Conservation (phyloP, 2,797 vertebrate species). For the Sebastes hubbsi region DNA sequence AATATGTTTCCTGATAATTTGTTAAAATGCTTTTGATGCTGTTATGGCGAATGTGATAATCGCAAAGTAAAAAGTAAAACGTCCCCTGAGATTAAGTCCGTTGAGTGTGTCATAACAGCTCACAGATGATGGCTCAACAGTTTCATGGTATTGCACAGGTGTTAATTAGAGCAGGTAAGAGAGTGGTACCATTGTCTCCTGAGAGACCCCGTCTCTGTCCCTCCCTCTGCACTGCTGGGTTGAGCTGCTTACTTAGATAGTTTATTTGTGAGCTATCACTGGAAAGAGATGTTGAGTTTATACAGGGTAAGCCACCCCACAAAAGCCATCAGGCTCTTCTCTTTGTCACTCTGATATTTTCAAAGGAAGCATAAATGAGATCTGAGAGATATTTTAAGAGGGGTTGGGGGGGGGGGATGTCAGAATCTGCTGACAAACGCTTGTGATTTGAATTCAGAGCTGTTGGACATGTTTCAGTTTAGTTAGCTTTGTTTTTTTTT, state of each 20-base stretch:
- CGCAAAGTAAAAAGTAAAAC: not conserved
- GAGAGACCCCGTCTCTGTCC: slow-evolving; percentile 10
- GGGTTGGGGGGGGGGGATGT: not conserved
- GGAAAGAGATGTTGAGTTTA: slow-evolving; percentile 35
- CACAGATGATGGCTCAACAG: slow-evolving; percentile 40
- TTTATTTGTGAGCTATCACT: slow-evolving; percentile 21
- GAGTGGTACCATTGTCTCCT: slow-evolving; percentile 6
- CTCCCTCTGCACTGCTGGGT: slow-evolving; percentile 16
- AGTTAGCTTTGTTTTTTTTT: slow-evolving; percentile 10
- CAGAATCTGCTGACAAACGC: not conserved
- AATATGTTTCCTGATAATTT: not conserved
- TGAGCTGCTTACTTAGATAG: not conserved
- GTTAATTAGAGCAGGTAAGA: slow-evolving; percentile 63
- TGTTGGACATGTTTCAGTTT: not conserved
- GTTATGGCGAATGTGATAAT: not conserved
- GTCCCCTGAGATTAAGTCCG: slow-evolving; percentile 7
- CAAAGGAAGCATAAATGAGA: not conserved
- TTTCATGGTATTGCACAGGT: slow-evolving; percentile 58
- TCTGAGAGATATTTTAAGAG: not conserved
- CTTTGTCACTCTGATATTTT: not conserved
- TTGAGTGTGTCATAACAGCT: slow-evolving; percentile 21
- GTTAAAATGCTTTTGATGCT: not conserved
- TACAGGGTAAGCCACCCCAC: slow-evolving; percentile 12
- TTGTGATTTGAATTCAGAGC: slow-evolving; percentile 7
- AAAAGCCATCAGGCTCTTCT: not conserved